Evolutionary conservation across 1,140 invertebrate genomes (phyloP).

Genomic region (Bombus vancouverensis): DNA sequence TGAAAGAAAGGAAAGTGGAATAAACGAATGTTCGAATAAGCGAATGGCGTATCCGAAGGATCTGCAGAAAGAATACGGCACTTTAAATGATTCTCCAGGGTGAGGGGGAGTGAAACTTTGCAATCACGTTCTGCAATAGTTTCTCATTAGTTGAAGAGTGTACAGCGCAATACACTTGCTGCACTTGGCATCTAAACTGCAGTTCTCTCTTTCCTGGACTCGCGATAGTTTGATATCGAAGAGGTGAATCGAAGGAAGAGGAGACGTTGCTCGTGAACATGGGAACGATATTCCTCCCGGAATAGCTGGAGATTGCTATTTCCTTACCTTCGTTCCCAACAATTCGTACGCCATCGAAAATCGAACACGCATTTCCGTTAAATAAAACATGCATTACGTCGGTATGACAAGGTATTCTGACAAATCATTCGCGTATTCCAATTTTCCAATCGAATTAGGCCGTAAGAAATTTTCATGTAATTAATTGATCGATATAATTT

Average conservation of each 20-base stretch:
- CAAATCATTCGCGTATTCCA: background rate
- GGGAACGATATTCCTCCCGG: constrained; percentile 51
- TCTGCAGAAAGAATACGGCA: background rate
- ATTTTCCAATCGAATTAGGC: background rate
- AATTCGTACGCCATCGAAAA: constrained; percentile 39
- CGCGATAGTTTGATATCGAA: constrained; percentile 28
- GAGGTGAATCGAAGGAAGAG: constrained; percentile 34
- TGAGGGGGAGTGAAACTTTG: background rate
- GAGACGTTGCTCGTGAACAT: constrained; percentile 40
- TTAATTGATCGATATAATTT: background rate
- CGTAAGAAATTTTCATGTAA: background rate
- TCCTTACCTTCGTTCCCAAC: constrained; percentile 22
- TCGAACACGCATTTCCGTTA: constrained; percentile 25
- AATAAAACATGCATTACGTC: constrained; percentile 19
- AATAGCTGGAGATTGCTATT: constrained; percentile 54
- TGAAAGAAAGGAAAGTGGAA: background rate
- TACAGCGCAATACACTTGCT: constrained; percentile 11
- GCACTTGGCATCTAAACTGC: constrained; percentile 36
- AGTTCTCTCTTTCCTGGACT: constrained; percentile 33
- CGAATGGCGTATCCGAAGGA: background rate
- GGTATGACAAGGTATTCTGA: background rate
- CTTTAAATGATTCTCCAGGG: constrained; percentile 22
- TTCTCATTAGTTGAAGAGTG: constrained; percentile 46
- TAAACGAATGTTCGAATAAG: background rate
- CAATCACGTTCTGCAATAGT: constrained; percentile 47